phyloP scores from a whole-genome alignment of 1,140 invertebrate species.

The Eulimnadia texana region DNA sequence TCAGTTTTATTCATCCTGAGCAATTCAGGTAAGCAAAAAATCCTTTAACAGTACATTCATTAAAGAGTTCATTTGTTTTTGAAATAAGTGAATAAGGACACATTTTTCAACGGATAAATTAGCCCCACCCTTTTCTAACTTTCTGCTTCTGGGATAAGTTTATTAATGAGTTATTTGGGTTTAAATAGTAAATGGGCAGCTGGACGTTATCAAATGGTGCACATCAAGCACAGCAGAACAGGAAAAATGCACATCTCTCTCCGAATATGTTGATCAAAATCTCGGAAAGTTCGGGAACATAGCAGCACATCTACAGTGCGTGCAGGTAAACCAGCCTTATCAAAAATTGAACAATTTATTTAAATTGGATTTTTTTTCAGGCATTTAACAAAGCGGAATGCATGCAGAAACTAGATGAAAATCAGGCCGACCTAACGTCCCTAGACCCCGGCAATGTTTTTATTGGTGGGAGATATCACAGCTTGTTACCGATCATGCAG shows the following conservation, averaged over 20 bases:
- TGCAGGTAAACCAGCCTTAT: conserved; percentile 35
- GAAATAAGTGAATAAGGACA: too few species aligned
- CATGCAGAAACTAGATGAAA: conserved; percentile 55
- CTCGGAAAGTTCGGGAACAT: conserved; percentile 42
- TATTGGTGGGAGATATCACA: conserved; percentile 78
- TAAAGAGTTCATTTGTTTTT: not conserved
- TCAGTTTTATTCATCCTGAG: not conserved
- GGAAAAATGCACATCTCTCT: conserved; percentile 57
- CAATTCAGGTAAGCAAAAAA: not conserved
- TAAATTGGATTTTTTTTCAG: conserved; percentile 24
- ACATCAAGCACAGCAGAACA: conserved; percentile 54
- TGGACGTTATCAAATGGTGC: conserved; percentile 44
- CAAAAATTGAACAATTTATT: conserved; percentile 12
- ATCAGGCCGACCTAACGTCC: conserved; percentile 66
- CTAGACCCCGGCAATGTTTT: conserved; percentile 88
- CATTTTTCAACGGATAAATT: too few species aligned
- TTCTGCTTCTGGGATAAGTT: not conserved
- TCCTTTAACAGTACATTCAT: too few species aligned
- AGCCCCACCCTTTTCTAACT: not conserved
- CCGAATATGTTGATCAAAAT: conserved; percentile 46
- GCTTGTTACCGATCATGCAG: conserved; percentile 75
- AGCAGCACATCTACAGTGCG: conserved; percentile 46
- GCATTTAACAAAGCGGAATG: conserved; percentile 66
- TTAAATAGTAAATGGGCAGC: not conserved
- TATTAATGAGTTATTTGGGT: not conserved